These are phyloP conservation scores for Hydrochoerus hydrochaeris DNA, from an alignment of 2,113 vertebrate genomes.

Conservation along the genomic window DNA sequence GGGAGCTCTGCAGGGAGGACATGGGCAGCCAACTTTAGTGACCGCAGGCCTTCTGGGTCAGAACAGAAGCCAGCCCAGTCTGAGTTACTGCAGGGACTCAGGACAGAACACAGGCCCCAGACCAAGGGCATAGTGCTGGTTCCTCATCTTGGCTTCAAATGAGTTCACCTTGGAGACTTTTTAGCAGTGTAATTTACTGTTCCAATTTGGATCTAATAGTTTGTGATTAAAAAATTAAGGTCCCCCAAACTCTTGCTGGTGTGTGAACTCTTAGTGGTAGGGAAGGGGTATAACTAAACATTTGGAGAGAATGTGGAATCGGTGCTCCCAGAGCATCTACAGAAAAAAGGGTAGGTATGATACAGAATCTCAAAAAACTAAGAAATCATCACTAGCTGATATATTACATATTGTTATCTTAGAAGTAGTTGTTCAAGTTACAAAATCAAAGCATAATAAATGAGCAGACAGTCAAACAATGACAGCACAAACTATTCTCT, in stretches of 20 bases:
- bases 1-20: fast-evolving
- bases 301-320: not conserved
- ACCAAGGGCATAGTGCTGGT: fast-evolving
- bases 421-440: too few species aligned
- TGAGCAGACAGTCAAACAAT: too few species aligned
- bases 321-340: fast-evolving
- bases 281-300: not conserved
- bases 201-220: not conserved
- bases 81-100: not conserved
- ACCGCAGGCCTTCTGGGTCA: too few species aligned
- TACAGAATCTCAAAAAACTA: too few species aligned
- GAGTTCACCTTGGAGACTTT: not conserved
- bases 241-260: not conserved
- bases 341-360: too few species aligned
- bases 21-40: not conserved
- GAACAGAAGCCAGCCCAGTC: not conserved
- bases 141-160: not conserved
- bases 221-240: not conserved
- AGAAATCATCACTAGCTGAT: too few species aligned
- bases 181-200: not conserved
- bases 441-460: too few species aligned
- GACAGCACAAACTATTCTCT: too few species aligned
- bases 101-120: not conserved
- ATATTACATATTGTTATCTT: too few species aligned
- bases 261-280: not conserved